Evolutionary conservation across 2,797 vertebrate genomes (phyloP), one percentile per base, ranked within the genome.

Genomic region (Echeneis naucrates): DNA sequence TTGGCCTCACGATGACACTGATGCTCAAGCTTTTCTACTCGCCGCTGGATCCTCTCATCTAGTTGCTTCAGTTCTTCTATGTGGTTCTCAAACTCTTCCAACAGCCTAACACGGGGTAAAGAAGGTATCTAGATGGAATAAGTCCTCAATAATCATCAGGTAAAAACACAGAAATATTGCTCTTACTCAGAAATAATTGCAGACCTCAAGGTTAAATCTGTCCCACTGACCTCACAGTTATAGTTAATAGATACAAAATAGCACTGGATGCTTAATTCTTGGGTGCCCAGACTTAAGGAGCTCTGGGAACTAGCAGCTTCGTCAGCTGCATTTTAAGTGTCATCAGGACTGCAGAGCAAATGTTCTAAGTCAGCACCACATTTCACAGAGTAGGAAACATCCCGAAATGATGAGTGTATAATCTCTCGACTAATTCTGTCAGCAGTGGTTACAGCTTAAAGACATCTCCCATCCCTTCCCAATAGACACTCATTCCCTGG

Each of bases 1-100:
- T 99, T 99, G 24, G 97, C 98, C 93, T 99, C 98, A 54, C 97
- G 97, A 81, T 99, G 97, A 92, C 98, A 99, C 64, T 99, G 98
- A 61, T 99, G 96, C 85, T 99, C 98, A 59, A 99, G 93, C 91
- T 98, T 99, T 90, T 99, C 98, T 81, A 99, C 98, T 75, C 95
- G 95, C 42, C 97, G 95, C 88, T 99, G 98, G 92, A 99, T 99
- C 75, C 96, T 95, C 92, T 99, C 98, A 92, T 99, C 98, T 90
- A 99, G 92, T 75, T 96, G 95, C 91, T 99, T 98, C 58, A 99
- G 94, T 85, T 99, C 98, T 68, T 99, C 97, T 59, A 99, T 99
- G 89, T 99, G 98, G 93, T 95, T 98, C 83, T 97, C 95, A 94
- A 99, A 99, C 93, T 99, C 97, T 84, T 99, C 97, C 89, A 99